Evolutionary conservation across 2,113 vertebrate species (phyloP), one percentile per base, ranked within the genome.

Genomic region (Cavia porcellus): DNA sequence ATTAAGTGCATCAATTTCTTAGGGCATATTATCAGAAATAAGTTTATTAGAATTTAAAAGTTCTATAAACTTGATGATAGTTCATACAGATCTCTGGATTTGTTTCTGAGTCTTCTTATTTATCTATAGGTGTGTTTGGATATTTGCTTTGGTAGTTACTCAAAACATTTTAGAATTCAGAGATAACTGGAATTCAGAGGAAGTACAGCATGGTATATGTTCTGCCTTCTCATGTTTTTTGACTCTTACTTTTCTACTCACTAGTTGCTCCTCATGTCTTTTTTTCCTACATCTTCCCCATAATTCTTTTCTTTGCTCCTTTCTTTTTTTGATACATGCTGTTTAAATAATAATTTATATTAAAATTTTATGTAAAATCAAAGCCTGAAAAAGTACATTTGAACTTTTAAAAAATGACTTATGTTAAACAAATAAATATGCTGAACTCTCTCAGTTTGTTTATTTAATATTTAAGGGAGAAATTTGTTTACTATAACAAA

Each of bases 71-170:
- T 19, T 35, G 7, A 10, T 55, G 50, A 55, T 92, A 85, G 19
- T 79, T 82, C 28, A 55, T 61, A 82, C 5, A 77, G 86, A 45
- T 62, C 86, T n/a, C n/a, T 4, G 55, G 75, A 68, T 61, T 96
- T 45, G 22, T 82, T 94, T 89, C 35, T 66, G 14, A 75, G 50
- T 45, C 10, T 86, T 62, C 81, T 94, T 52, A 57, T 75, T 47
- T 84, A 0, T 85, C 45, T 85, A 4, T 22, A 92, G 3, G 17
- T 93, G 4, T 81, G 68, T 50, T 47, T 86, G 3, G 1, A 55
- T 91, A 22, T 75, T 96, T 88, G 80, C 50, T 88, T 91, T 61
- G 30, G 3, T 86, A 74, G 55, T 96, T 86, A 38, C 15, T 57
- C 30, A 89, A 57, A 92, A n/a, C 1, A 50, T 66, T 84, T 81